These are phyloP conservation scores for Oedothorax gibbosus DNA, from an alignment of 1,140 invertebrate genomes.

Conservation along the genomic window DNA sequence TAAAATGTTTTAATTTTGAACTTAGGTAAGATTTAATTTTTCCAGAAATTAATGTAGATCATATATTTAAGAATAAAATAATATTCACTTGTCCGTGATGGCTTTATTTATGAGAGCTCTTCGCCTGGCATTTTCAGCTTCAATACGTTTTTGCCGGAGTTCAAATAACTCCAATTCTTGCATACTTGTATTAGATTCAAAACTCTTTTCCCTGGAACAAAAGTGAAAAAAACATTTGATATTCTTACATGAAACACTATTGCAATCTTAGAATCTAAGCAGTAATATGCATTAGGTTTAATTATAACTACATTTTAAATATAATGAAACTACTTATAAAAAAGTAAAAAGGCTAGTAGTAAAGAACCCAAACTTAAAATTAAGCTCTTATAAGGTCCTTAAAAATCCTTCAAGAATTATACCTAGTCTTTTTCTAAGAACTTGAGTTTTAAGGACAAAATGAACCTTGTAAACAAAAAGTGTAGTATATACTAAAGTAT, in stretches of 20 bases:
- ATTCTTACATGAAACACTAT: background rate
- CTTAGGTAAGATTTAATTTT: too few species aligned
- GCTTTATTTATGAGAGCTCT: slow-evolving; percentile 79
- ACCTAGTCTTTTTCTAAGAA: background rate
- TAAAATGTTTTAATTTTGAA: too few species aligned
- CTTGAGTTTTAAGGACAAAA: background rate
- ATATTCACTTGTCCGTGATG: slow-evolving; percentile 76
- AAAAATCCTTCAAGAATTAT: background rate
- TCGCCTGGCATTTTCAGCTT: slow-evolving; percentile 81
- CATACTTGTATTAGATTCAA: background rate
- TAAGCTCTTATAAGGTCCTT: background rate
- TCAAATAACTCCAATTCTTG: slow-evolving; percentile 75
- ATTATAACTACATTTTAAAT: background rate
- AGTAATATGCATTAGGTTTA: background rate
- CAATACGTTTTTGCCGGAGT: slow-evolving; percentile 78
- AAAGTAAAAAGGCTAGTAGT: background rate
- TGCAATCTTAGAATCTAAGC: background rate
- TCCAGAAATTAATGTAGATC: too few species aligned
- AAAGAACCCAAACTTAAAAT: background rate
- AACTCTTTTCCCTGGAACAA: background rate
- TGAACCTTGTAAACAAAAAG: background rate
- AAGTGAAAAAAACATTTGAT: background rate
- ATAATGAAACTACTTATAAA: background rate
- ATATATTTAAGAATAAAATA: background rate
- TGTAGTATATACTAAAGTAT: background rate